phyloP scores from a whole-genome alignment of 2,888 invertebrate genomes.

The Hartigia nigra region DNA sequence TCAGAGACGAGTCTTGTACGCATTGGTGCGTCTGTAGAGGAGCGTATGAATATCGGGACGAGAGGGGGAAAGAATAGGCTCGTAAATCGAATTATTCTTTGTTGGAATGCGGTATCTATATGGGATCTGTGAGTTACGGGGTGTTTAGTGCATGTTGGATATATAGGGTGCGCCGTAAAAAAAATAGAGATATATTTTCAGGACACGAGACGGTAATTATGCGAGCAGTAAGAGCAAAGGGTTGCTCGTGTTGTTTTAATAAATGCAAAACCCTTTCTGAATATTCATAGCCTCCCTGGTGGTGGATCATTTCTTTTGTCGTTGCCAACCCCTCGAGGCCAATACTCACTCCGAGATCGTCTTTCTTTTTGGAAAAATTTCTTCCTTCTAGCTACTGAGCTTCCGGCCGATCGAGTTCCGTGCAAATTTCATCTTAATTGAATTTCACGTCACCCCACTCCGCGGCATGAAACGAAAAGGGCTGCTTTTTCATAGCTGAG shows the following conservation, averaged over 20 bases:
- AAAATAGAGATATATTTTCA: constrained; percentile 29
- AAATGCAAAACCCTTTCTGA: constrained; percentile 56
- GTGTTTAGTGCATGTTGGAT: constrained; percentile 9
- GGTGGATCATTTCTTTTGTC: constrained; percentile 57
- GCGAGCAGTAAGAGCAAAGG: constrained; percentile 49
- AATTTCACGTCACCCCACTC: background rate
- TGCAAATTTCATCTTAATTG: background rate
- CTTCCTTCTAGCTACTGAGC: background rate
- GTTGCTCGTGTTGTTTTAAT: constrained; percentile 57
- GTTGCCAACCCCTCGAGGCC: constrained; percentile 27
- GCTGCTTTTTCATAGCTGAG: background rate
- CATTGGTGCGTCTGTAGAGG: background rate
- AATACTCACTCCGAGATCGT: background rate
- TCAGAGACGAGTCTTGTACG: background rate
- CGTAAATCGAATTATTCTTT: background rate
- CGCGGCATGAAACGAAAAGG: background rate
- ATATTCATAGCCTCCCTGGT: constrained; percentile 52
- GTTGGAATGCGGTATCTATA: background rate
- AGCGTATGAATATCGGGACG: background rate
- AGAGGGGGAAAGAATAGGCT: background rate
- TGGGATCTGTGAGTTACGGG: background rate
- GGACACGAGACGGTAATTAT: constrained; percentile 52
- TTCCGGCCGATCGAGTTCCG: background rate
- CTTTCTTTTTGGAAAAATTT: constrained; percentile 27
- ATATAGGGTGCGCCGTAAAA: constrained; percentile 29